A percentile compares a stretch with the other conserved stretches of the same genome.
These are phyloP conservation scores for Theristus sp. DNA, from an alignment of 2,888 invertebrate genomes.

Conservation along the genomic window DNA sequence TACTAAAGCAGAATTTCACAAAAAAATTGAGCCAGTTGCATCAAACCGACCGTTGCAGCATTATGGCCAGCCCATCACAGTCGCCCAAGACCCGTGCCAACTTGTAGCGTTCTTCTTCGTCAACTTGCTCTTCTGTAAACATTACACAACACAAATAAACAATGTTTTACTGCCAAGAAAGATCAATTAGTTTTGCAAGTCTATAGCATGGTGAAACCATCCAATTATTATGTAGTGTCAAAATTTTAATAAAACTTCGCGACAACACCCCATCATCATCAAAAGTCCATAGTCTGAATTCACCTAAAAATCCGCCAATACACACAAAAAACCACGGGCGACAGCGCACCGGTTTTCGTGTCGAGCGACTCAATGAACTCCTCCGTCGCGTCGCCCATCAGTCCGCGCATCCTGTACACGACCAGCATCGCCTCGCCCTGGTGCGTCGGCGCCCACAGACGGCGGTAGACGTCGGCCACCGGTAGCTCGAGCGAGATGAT, in stretches of 20 bases:
- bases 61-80: conserved; percentile 50
- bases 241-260: too few species aligned
- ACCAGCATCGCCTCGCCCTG: conserved; percentile 82
- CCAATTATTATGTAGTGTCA: too few species aligned
- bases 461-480: conserved; percentile 52
- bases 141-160: too few species aligned
- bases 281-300: too few species aligned
- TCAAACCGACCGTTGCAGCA: conserved; percentile 32
- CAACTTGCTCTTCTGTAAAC: conserved; percentile 56
- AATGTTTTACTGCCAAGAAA: too few species aligned
- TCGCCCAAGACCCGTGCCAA: conserved; percentile 68
- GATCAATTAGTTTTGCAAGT: too few species aligned
- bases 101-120: conserved; percentile 80
- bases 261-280: too few species aligned
- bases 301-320: neutral
- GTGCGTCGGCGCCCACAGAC: conserved; percentile 57
- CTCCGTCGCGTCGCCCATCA: conserved; percentile 93
- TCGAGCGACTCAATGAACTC: conserved; percentile 89
- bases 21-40: too few species aligned
- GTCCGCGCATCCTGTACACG: conserved; percentile 87
- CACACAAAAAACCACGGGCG: neutral
- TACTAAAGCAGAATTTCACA: too few species aligned
- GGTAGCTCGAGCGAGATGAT: conserved; percentile 89
- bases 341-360: conserved; percentile 42
- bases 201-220: too few species aligned